A percentile compares a stretch with the other conserved stretches of the same genome.
phyloP scores from a whole-genome alignment of 2,888 invertebrate species.

The Apodemia zela region DNA sequence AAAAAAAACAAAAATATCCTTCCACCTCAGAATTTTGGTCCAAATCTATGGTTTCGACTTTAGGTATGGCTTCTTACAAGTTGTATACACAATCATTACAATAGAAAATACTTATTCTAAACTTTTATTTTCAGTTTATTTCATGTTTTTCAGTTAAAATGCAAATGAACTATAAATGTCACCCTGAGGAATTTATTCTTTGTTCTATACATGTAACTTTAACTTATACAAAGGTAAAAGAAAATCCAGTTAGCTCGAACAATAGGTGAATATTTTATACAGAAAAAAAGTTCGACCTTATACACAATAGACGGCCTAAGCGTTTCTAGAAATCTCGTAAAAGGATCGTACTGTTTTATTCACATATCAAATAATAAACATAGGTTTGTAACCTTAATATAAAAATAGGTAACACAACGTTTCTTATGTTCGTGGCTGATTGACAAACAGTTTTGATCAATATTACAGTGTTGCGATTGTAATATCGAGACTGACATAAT shows the following conservation, averaged over 20 bases:
- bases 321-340: neutral
- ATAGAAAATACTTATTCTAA: too few relatives aligned
- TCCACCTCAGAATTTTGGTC: too few relatives aligned
- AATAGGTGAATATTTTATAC: slow-evolving; percentile 14
- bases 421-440: too few relatives aligned
- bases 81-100: too few relatives aligned
- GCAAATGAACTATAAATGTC: neutral
- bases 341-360: slow-evolving; percentile 4
- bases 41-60: too few relatives aligned
- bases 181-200: neutral
- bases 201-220: neutral
- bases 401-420: too few relatives aligned
- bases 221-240: slow-evolving; percentile 1
- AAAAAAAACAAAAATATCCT: too few relatives aligned
- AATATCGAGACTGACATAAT: too few relatives aligned
- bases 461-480: too few relatives aligned
- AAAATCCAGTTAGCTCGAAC: slow-evolving; percentile 3
- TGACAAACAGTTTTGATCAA: too few relatives aligned
- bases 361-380: neutral
- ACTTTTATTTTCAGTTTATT: too few relatives aligned
- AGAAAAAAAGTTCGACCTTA: slow-evolving; percentile 7
- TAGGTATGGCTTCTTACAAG: too few relatives aligned
- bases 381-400: neutral
- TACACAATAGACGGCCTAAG: neutral
- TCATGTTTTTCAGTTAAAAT: neutral